Percentiles rank a stretch among this genome's conserved stretches.
These are phyloP conservation scores for Adineta ricciae DNA, from an alignment of 2,888 invertebrate genomes.

Conservation along the genomic window DNA sequence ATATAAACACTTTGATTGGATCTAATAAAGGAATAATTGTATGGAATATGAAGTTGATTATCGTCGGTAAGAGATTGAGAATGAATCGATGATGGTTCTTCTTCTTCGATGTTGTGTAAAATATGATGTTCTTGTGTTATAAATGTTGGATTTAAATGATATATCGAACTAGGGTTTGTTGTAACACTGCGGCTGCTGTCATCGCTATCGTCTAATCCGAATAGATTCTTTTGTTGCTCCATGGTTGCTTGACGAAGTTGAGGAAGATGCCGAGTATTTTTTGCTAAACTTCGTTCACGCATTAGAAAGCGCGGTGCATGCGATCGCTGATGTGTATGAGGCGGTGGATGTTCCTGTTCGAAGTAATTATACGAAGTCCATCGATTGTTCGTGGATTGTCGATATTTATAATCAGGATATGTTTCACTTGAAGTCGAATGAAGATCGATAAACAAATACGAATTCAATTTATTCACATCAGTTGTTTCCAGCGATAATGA, in stretches of 20 bases:
- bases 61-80: background rate
- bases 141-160: background rate
- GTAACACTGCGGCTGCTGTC: too few species aligned
- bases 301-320: background rate
- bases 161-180: background rate
- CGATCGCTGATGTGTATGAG: background rate
- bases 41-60: background rate
- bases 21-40: background rate
- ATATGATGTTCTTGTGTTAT: background rate
- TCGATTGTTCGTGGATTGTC: background rate
- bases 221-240: background rate
- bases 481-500: background rate
- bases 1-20: background rate
- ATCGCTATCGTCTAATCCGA: background rate
- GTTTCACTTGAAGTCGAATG: conserved; percentile 16
- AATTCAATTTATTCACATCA: background rate
- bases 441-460: background rate
- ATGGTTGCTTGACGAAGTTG: background rate
- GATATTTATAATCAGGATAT: background rate
- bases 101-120: background rate
- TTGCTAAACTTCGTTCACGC: background rate
- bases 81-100: background rate
- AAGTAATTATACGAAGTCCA: background rate
- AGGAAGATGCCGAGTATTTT: background rate
- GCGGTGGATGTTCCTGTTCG: background rate